Percentiles rank a stretch among this genome's conserved stretches.
These are phyloP conservation scores for Metaphire vulgaris DNA, from an alignment of 1,140 invertebrate genomes.

Conservation along the genomic window DNA sequence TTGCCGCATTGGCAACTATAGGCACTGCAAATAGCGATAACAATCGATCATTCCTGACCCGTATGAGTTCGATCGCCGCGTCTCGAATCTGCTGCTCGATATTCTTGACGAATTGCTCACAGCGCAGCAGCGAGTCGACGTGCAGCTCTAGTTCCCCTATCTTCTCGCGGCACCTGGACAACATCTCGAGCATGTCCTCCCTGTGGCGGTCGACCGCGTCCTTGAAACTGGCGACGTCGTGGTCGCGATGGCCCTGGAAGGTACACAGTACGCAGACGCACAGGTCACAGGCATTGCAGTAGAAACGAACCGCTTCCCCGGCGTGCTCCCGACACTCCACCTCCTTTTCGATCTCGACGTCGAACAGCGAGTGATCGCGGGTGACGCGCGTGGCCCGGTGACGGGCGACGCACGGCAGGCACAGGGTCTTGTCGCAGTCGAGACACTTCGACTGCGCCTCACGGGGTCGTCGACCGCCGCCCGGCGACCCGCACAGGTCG, in stretches of 20 bases:
- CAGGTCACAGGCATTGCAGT: constrained; percentile 50
- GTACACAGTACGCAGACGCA: constrained; percentile 51
- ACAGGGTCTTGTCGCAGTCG: constrained; percentile 50
- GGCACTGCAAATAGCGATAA: not conserved
- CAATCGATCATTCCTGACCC: constrained; percentile 24
- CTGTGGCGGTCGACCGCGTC: constrained; percentile 47
- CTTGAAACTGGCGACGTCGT: constrained; percentile 50
- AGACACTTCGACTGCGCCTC: constrained; percentile 49
- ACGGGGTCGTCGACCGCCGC: constrained; percentile 32
- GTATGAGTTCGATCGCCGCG: constrained; percentile 44
- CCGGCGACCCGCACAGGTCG: constrained; percentile 10
- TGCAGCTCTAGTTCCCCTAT: constrained; percentile 34
- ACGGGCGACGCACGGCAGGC: constrained; percentile 45
- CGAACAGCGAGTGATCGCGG: constrained; percentile 48
- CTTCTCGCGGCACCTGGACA: constrained; percentile 38
- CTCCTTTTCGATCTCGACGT: constrained; percentile 51
- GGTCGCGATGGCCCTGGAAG: constrained; percentile 50
- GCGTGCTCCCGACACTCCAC: constrained; percentile 50
- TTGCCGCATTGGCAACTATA: not conserved
- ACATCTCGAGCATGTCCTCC: constrained; percentile 37
- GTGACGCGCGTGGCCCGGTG: constrained; percentile 49
- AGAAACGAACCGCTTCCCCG: constrained; percentile 50
- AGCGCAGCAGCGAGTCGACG: constrained; percentile 40
- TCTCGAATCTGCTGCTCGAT: constrained; percentile 44
- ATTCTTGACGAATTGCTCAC: constrained; percentile 41